These are phyloP conservation scores for Porites lobata DNA, from an alignment of 92 coral and sea anemone genomes.

Conservation along the genomic window DNA sequence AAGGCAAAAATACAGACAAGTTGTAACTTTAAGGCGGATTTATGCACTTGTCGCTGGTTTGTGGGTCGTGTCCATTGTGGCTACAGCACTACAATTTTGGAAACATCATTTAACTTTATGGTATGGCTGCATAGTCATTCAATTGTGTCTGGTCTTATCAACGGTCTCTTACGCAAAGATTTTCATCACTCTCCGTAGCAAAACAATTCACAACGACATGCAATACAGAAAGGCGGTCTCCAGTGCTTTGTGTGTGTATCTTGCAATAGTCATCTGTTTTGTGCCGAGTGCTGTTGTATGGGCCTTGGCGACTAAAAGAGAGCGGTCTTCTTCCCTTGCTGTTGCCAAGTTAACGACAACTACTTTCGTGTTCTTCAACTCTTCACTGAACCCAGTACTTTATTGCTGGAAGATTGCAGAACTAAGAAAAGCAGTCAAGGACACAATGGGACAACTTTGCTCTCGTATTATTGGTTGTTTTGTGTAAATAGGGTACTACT, in stretches of 20 bases:
- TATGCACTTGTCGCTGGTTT: neutral
- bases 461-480: too few species aligned
- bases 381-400: neutral
- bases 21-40: slow-evolving; percentile 5
- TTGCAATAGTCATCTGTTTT: neutral
- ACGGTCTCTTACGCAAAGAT: neutral
- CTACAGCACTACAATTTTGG: neutral
- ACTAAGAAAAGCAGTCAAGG: neutral
- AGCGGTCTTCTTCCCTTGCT: neutral
- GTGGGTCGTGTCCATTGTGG: neutral
- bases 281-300: neutral
- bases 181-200: neutral
- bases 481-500: too few species aligned
- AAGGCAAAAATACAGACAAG: slow-evolving; percentile 1
- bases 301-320: neutral
- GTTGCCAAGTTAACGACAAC: neutral
- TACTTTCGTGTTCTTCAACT: neutral
- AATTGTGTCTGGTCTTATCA: neutral
- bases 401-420: neutral
- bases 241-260: neutral
- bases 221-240: neutral
- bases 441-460: neutral
- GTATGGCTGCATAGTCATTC: neutral
- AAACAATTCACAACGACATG: neutral
- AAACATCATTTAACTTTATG: neutral